Conservation (phyloP, 2,797 vertebrate species). For the Hemibagrus guttatus region DNA sequence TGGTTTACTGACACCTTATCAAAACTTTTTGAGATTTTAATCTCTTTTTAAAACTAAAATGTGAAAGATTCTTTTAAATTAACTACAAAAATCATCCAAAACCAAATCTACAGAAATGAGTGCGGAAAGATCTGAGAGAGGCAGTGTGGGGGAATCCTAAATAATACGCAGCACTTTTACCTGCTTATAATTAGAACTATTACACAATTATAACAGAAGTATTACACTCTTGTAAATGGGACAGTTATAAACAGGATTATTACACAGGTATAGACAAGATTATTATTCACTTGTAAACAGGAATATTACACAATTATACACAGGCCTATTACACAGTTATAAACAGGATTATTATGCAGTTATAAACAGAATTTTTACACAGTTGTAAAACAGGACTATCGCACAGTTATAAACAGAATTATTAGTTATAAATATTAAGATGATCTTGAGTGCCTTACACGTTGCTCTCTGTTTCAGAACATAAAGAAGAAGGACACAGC, state of each 20-base stretch:
- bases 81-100: neutral
- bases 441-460: neutral
- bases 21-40: neutral
- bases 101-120: neutral
- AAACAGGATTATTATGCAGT: neutral
- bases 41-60: neutral
- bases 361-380: neutral
- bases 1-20: neutral
- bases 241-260: no score
- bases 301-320: no score
- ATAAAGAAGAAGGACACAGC: conserved; percentile 89
- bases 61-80: neutral
- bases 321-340: no score
- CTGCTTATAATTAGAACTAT: neutral
- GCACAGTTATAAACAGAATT: neutral
- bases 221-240: no score
- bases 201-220: no score
- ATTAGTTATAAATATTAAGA: neutral
- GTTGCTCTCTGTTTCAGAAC: conserved; percentile 69
- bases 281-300: no score
- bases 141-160: neutral
- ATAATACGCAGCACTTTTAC: neutral
- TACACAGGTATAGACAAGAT: no score
- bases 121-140: neutral
- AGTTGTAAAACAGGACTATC: neutral